Evolutionary conservation across 1,140 invertebrate genomes (phyloP).

Genomic region (Sycophaga agraensis): DNA sequence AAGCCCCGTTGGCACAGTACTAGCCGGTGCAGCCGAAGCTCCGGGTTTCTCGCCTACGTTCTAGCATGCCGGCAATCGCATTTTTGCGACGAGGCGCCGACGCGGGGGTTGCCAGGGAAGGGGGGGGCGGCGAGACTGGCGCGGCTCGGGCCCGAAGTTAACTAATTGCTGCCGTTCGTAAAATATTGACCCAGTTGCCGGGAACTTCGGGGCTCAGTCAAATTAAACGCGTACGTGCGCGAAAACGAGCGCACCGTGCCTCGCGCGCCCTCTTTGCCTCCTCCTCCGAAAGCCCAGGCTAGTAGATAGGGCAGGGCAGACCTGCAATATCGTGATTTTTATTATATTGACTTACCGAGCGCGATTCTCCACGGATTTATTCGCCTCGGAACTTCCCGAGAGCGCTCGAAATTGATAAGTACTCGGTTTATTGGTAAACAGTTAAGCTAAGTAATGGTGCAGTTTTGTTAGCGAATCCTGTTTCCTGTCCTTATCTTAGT

Average conservation of each 20-base stretch:
- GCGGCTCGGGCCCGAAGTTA: conserved; percentile 11
- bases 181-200: conserved; percentile 27
- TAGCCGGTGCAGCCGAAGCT: not conserved
- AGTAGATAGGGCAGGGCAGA: not conserved
- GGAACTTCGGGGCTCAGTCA: conserved; percentile 22
- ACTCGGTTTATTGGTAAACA: no score
- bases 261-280: not conserved
- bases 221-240: conserved; percentile 26
- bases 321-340: no score
- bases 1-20: not conserved
- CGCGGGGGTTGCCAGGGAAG: no score
- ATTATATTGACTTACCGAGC: no score
- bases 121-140: no score
- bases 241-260: conserved; percentile 1
- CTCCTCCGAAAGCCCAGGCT: not conserved
- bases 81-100: not conserved
- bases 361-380: no score
- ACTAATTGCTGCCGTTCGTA: conserved; percentile 25
- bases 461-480: no score
- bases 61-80: conserved; percentile 20
- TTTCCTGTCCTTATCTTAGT: no score
- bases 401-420: no score
- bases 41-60: no score
- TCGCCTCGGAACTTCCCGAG: no score
- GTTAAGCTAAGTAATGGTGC: no score